A percentile compares a stretch with the other conserved stretches of the same genome.
Evolutionary conservation across 2,113 vertebrate genomes (phyloP).

Genomic region (Pionites leucogaster): DNA sequence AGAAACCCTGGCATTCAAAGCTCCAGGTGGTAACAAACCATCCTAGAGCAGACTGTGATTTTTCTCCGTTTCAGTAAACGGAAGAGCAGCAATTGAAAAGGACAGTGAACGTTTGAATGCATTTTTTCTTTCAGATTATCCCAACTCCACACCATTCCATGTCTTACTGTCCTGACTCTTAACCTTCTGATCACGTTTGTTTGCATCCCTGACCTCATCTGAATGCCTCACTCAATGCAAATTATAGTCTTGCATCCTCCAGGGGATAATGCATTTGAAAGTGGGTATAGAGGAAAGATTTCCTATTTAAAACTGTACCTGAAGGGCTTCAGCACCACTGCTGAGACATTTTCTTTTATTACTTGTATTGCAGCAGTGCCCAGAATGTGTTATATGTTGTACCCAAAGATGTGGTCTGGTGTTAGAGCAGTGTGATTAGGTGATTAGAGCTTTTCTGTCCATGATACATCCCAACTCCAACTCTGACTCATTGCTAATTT

Average conservation of each 20-base stretch:
- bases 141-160: background rate
- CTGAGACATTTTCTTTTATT: slow-evolving; percentile 7
- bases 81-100: background rate
- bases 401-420: background rate
- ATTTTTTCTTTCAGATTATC: background rate
- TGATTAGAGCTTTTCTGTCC: background rate
- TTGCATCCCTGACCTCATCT: slow-evolving; percentile 40
- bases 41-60: slow-evolving; percentile 6
- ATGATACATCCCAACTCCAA: background rate
- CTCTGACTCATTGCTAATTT: slow-evolving; percentile 28
- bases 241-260: slow-evolving; percentile 21
- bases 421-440: background rate
- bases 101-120: background rate
- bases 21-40: background rate
- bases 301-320: slow-evolving; percentile 6
- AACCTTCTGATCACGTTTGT: slow-evolving; percentile 41
- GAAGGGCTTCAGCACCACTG: slow-evolving; percentile 6
- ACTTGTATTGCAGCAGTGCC: background rate
- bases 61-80: slow-evolving; percentile 24
- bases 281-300: background rate
- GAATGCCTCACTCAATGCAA: slow-evolving; percentile 17
- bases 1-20: slow-evolving; percentile 26
- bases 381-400: background rate
- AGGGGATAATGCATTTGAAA: background rate
- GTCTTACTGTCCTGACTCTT: slow-evolving; percentile 25